Conservation (phyloP, 1,140 invertebrate genomes). For the Orchesella cincta region DNA sequence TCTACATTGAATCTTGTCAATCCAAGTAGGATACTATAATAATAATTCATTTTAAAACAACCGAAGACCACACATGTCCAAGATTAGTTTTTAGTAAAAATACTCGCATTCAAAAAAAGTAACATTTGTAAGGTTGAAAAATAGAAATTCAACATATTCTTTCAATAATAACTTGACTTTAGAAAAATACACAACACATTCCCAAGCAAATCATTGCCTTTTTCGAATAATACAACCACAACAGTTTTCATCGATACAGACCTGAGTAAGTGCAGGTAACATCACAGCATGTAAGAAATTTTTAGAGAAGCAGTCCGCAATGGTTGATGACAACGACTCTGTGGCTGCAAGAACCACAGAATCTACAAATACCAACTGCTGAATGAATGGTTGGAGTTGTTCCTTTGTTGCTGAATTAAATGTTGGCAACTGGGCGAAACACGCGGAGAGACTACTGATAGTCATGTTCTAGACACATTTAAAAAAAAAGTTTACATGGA, state of each 20-base stretch:
- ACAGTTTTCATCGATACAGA: too few species aligned
- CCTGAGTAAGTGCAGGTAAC: slow-evolving; percentile 47
- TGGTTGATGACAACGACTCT: slow-evolving; percentile 17
- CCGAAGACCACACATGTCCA: too few species aligned
- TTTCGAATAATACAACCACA: too few species aligned
- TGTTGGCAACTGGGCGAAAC: slow-evolving; percentile 49
- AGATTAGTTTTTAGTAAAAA: too few species aligned
- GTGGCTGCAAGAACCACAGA: slow-evolving; percentile 42
- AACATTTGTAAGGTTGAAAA: too few species aligned
- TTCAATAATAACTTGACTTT: too few species aligned
- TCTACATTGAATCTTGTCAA: too few species aligned
- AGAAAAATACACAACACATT: too few species aligned
- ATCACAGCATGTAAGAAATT: slow-evolving; percentile 46
- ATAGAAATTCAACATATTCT: too few species aligned
- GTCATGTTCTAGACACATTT: slow-evolving; percentile 44
- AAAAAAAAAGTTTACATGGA: slow-evolving; percentile 15
- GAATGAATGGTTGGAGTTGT: slow-evolving; percentile 44
- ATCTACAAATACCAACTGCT: slow-evolving; percentile 48
- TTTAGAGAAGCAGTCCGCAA: slow-evolving; percentile 47
- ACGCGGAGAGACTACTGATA: slow-evolving; percentile 47
- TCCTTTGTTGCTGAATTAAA: slow-evolving; percentile 34
- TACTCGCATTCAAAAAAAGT: too few species aligned
- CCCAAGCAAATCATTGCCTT: background rate
- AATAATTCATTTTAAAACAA: too few species aligned
- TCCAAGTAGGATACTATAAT: too few species aligned